Evolutionary conservation across 2,797 vertebrate genomes (phyloP).

Genomic region (Crocidura indochinensis): DNA sequence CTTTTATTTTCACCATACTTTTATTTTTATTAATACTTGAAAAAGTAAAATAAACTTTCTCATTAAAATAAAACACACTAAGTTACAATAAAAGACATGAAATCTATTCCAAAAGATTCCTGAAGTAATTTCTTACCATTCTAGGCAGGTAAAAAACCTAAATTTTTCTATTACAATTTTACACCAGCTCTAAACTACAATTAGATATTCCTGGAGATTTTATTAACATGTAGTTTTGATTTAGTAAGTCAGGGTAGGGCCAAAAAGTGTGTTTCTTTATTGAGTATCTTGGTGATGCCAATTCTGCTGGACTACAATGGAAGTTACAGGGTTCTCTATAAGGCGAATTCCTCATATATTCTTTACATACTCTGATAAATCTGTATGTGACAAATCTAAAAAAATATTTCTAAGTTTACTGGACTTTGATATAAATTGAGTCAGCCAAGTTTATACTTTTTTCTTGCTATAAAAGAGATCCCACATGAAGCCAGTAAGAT

Average conservation of each 20-base stretch:
- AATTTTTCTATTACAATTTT: neutral
- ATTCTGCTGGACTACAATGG: neutral
- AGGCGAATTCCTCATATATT: neutral
- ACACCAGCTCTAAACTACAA: neutral
- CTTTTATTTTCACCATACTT: neutral
- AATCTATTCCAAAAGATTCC: slow-evolving; percentile 12
- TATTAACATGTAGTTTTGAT: slow-evolving; percentile 1
- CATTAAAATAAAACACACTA: too few species aligned
- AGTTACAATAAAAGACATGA: neutral
- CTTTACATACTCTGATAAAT: too few species aligned
- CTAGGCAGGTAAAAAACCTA: slow-evolving; percentile 21
- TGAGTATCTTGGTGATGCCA: neutral
- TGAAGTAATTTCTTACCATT: slow-evolving; percentile 35
- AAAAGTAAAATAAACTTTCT: neutral
- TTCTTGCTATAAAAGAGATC: neutral
- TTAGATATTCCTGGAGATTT: neutral
- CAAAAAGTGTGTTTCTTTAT: neutral
- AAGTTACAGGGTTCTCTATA: neutral
- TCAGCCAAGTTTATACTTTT: neutral
- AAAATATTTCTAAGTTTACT: neutral
- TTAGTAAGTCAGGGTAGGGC: neutral
- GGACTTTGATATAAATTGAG: neutral
- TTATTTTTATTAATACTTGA: neutral
- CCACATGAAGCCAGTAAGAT: too few species aligned
- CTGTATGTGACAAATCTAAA: neutral